Base-by-base conservation (phyloP, 1,140 invertebrate species). In the Brachionus plicatilis region DNA sequence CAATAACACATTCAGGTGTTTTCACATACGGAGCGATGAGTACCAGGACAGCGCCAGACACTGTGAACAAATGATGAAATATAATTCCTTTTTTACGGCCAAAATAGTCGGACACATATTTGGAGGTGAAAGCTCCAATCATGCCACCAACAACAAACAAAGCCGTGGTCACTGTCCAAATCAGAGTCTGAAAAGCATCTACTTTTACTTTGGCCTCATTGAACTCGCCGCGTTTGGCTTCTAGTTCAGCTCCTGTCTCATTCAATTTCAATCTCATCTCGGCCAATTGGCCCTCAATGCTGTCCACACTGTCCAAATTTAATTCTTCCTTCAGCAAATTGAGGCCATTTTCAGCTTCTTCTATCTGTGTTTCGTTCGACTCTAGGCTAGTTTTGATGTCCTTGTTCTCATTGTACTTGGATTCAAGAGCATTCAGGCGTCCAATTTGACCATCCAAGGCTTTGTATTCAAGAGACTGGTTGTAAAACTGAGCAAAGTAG, bases 131-230 rank as follows among this genome's bases (percentile, higher is more conserved):
- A 29, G 83, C 83, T 33, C 83, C 83, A 3, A 84, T 20, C 43
- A 84, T 66, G 37, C 83, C 83, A 27, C 83, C 83, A 1, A 84
- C 66, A 20, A 84, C 83, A 43, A 84, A 84, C 27, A 84, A 43
- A n/a, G 66, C 68, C n/a, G 68, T 75, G 14, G 66, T 53, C 6
- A 84, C 11, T 50, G 68, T 84, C 82, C 79, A 82, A 27, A 82
- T 27, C 4, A 82, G 45, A 65, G 79, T 82, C 29, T 65, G 33
- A 47, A 82, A 68, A 17, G 37, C 27, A 9, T 60, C 53, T 6
- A 82, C 79, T 65, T 65, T 82, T 27, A 0, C 11, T 82, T 82
- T 60, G 11, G 17, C 79, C 14, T 82, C 14, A 47, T 43, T 56
- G 20, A 20, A 76, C 47, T 47, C 43, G n/a, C 43, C 37, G 17